phyloP scores from a whole-genome alignment of 2,113 vertebrate species.

The Pseudorhombus dupliciocellatus region DNA sequence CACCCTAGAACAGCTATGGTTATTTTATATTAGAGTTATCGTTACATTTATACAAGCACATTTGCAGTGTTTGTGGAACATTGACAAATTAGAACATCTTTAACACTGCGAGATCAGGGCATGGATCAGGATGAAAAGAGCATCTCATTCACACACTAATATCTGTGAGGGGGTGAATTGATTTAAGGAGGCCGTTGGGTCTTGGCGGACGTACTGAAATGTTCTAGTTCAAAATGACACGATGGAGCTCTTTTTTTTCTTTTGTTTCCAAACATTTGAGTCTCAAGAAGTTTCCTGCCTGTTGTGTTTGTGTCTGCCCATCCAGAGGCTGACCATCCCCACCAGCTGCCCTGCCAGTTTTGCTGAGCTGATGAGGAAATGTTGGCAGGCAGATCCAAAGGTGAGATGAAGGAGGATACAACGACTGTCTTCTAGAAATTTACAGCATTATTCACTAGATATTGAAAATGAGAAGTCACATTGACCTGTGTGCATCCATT shows the following conservation, averaged over 20 bases:
- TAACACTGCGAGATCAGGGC: too few relatives aligned
- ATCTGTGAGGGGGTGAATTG: too few relatives aligned
- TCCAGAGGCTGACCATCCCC: constrained; percentile 96
- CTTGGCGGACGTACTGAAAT: too few relatives aligned
- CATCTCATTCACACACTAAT: too few relatives aligned
- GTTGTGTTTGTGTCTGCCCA: constrained; percentile 31
- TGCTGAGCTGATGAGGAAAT: constrained; percentile 93
- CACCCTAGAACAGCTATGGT: neutral
- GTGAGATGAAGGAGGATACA: constrained; percentile 66
- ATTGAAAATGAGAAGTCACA: neutral
- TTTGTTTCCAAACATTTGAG: neutral
- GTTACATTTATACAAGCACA: too few relatives aligned
- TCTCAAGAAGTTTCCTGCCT: neutral
- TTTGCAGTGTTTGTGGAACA: too few relatives aligned
- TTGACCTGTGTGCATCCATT: constrained; percentile 19
- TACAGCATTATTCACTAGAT: neutral
- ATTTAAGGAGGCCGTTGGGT: too few relatives aligned
- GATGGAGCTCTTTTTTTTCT: too few relatives aligned
- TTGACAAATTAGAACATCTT: too few relatives aligned
- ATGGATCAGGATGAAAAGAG: too few relatives aligned
- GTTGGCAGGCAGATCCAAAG: constrained; percentile 96
- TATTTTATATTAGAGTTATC: neutral
- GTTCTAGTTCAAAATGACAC: neutral
- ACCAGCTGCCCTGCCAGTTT: constrained; percentile 96
- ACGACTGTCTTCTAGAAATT: neutral